Percentiles rank a stretch among this genome's conserved stretches.
Evolutionary conservation across 2,113 vertebrate species (phyloP).

Genomic region (Megaleporinus macrocephalus): DNA sequence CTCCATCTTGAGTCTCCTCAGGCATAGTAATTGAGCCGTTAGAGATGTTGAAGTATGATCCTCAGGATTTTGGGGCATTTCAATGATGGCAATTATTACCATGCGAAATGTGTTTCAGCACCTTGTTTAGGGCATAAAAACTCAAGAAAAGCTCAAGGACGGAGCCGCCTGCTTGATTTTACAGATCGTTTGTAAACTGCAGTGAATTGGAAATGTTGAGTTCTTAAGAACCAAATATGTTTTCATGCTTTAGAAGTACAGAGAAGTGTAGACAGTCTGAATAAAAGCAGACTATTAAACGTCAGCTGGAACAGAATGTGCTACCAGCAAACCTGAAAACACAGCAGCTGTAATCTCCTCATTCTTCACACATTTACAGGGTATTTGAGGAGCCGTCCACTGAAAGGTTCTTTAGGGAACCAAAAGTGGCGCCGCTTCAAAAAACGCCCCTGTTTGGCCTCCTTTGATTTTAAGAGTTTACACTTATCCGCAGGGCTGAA

Average conservation of each 20-base stretch:
- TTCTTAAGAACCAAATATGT: too few species aligned
- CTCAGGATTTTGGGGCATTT: constrained; percentile 39
- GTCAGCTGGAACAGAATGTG: background rate
- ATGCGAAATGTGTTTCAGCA: constrained; percentile 22
- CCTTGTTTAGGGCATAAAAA: background rate
- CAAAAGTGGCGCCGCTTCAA: too few species aligned
- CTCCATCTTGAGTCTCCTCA: constrained; percentile 35
- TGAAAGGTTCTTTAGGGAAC: too few species aligned
- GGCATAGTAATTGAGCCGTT: constrained; percentile 42
- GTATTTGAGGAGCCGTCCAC: too few species aligned
- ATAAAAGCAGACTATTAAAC: background rate
- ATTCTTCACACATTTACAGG: too few species aligned
- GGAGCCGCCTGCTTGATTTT: background rate
- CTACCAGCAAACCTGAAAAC: background rate
- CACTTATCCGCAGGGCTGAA: background rate
- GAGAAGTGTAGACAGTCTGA: background rate
- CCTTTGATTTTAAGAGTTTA: too few species aligned
- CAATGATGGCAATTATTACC: constrained; percentile 26
- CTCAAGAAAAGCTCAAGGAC: constrained; percentile 24
- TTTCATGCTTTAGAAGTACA: too few species aligned
- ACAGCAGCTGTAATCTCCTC: background rate
- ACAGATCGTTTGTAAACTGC: too few species aligned
- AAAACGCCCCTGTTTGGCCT: too few species aligned
- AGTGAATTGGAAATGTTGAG: too few species aligned
- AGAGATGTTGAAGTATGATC: constrained; percentile 30